Evolutionary conservation across 2,113 vertebrate genomes (phyloP).

Genomic region (Erythrolamprus reginae): DNA sequence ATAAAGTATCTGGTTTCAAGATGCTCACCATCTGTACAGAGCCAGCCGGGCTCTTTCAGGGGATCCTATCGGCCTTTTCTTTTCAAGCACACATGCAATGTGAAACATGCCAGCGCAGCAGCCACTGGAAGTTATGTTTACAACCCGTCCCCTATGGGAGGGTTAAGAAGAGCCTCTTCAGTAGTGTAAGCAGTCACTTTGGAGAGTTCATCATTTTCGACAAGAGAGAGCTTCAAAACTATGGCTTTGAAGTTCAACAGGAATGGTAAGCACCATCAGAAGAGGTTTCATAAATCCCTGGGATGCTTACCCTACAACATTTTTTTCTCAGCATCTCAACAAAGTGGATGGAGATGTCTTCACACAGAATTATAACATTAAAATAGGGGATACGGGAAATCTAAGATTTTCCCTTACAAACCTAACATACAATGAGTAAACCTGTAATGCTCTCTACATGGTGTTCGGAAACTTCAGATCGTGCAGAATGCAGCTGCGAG

Average conservation of each 20-base stretch:
- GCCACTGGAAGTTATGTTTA: conserved; percentile 19
- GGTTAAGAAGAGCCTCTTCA: not conserved
- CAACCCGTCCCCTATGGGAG: not conserved
- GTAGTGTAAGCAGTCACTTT: not conserved
- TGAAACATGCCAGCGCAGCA: conserved; percentile 21
- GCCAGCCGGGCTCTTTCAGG: conserved; percentile 8
- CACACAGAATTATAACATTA: not conserved
- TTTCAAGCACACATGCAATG: not conserved
- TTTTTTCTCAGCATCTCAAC: not conserved
- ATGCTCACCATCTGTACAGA: conserved; percentile 27
- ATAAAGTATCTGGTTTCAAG: conserved; percentile 19
- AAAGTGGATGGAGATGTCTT: not conserved
- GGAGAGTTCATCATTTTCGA: not conserved
- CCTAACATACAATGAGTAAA: conserved; percentile 37
- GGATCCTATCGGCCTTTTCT: conserved; percentile 8
- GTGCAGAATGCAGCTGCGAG: no score
- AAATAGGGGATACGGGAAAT: not conserved
- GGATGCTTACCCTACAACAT: not conserved
- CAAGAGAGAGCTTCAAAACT: not conserved
- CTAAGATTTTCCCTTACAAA: not conserved
- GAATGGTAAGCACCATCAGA: conserved; percentile 33
- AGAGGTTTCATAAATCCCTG: not conserved
- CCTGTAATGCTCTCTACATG: no score
- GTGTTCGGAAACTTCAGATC: no score
- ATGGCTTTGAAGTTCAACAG: not conserved